Base-by-base conservation (phyloP, 2,797 vertebrate genomes). In the Amniataba percoides region DNA sequence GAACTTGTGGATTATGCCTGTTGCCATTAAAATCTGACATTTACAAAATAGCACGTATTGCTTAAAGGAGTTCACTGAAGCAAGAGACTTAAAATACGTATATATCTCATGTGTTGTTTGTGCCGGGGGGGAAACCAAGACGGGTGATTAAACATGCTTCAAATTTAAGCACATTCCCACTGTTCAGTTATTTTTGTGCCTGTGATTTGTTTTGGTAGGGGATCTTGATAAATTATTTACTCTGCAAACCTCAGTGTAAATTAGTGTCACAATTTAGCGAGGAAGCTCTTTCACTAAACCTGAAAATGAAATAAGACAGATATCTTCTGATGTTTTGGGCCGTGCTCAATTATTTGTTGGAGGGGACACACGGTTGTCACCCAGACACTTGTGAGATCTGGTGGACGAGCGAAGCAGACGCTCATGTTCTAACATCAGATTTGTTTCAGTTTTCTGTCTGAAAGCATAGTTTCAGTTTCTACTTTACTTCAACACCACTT, bases 11-110 rank as follows among this genome's bases (percentile, higher is more conserved):
- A 84, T 77, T 74, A 51, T 70, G 83, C 70, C 88, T 74, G 78
- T 82, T 79, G 58, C 74, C 67, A 77, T 93, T 84, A 74, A 34
- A 80, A 75, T 81, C 51, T 93, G 92, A 87, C 91, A 93, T 93
- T 93, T 92, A 51, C 40, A 80, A 92, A 90, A 93, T 91, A 91
- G 74, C 92, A 85, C 71, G 16, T 65, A 84, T 77, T 53, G 91
- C 92, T 93, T 79, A 67, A 88, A 90, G 91, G 79, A 82, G 82
- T 81, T 81, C 77, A 70, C 60, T 84, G 61, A 77, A 76, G 85
- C 89, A 55, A 21, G 58, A 68, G 70, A 61, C 69, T 78, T 76
- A 74, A 90, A 92, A 74, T 80, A 78, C 87, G 59, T 77, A 68
- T 43, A 36, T 31, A 77, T 83, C 77, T 80, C 72, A 59, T 77